A percentile compares a stretch with the other conserved stretches of the same genome.
These are phyloP conservation scores for Bubo blakistoni DNA, from an alignment of 2,113 vertebrate species.

Conservation along the genomic window DNA sequence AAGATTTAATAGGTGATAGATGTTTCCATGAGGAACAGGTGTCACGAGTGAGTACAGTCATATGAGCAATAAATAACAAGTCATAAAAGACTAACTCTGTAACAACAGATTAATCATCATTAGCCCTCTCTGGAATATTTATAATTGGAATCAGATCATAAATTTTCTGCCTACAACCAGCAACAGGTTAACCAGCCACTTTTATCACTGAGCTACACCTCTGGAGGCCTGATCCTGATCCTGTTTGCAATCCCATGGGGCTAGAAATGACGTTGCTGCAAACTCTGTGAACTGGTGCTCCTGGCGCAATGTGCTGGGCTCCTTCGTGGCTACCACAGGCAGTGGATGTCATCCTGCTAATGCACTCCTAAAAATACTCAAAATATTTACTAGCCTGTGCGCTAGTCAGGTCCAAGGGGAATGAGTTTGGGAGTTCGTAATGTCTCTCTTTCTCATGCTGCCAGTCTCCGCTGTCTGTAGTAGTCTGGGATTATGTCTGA, in stretches of 20 bases:
- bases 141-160: background rate
- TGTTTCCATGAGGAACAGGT: constrained; percentile 21
- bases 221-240: background rate
- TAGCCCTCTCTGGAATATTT: background rate
- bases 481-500: constrained; percentile 18
- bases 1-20: constrained; percentile 35
- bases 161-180: constrained; percentile 1
- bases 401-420: background rate
- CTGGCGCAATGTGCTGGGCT: background rate
- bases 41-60: constrained; percentile 2
- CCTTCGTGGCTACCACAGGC: background rate
- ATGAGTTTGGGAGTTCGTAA: background rate
- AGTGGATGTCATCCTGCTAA: background rate
- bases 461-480: background rate
- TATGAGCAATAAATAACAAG: background rate
- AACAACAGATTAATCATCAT: constrained; percentile 46
- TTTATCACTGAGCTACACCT: background rate
- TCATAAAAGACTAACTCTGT: constrained; percentile 26
- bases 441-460: background rate
- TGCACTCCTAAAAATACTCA: background rate
- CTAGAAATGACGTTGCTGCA: background rate
- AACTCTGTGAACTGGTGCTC: background rate
- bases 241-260: background rate
- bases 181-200: background rate
- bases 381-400: background rate